Percentiles rank a stretch among this genome's conserved stretches.
These are phyloP conservation scores for Leptodirus hochenwartii DNA, from an alignment of 2,888 invertebrate species.

Conservation along the genomic window DNA sequence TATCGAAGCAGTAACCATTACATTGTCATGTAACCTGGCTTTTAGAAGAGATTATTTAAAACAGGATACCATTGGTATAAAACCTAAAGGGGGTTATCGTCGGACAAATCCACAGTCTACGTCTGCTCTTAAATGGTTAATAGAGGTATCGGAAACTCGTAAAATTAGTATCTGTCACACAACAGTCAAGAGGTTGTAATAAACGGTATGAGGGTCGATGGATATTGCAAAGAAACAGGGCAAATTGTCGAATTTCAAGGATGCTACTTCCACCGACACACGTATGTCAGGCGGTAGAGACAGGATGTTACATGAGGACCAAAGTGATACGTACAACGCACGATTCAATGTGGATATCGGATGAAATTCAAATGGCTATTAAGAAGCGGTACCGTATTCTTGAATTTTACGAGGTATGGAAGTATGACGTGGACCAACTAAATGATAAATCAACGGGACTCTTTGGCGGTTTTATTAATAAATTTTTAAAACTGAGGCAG, in stretches of 20 bases:
- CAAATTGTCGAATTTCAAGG: constrained; percentile 12
- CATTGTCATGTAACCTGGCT: no score
- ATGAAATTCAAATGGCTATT: constrained; percentile 20
- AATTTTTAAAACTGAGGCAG: constrained; percentile 18
- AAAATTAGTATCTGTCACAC: constrained; percentile 9
- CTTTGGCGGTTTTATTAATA: constrained; percentile 19
- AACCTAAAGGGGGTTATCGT: constrained; percentile 14
- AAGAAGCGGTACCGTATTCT: constrained; percentile 18
- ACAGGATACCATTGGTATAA: no score
- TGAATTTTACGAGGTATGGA: constrained; percentile 19
- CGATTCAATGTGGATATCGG: constrained; percentile 17
- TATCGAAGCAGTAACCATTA: no score
- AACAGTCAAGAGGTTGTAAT: constrained; percentile 8
- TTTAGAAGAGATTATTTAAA: no score
- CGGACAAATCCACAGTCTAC: constrained; percentile 15
- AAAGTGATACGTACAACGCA: not conserved
- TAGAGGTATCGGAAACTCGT: constrained; percentile 10
- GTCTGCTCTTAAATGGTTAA: constrained; percentile 11
- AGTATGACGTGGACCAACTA: constrained; percentile 19
- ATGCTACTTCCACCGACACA: constrained; percentile 2
- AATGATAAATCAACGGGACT: constrained; percentile 16
- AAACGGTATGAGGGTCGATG: constrained; percentile 4
- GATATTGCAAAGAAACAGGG: constrained; percentile 3
- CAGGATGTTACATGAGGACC: not conserved
- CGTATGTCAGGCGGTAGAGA: not conserved